phyloP scores from a whole-genome alignment of 2,113 vertebrate species.

The Pipa parva region DNA sequence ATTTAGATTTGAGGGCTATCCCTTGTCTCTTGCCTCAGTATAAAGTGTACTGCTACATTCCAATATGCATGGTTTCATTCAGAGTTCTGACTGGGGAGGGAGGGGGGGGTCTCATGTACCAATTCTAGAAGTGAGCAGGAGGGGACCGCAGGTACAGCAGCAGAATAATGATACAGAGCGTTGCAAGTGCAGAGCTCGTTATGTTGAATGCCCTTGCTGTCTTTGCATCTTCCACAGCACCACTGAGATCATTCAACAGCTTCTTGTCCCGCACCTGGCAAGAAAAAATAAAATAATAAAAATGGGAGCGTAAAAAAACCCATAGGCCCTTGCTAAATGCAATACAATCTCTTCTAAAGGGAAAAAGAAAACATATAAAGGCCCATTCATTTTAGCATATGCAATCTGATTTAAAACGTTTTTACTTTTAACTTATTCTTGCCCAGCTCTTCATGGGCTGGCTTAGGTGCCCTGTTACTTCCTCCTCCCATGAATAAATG shows the following conservation, averaged over 20 bases:
- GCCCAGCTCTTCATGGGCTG: too few relatives aligned
- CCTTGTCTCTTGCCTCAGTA: not conserved
- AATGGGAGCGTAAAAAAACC: too few relatives aligned
- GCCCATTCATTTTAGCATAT: too few relatives aligned
- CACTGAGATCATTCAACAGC: conserved; percentile 70
- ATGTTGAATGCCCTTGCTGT: conserved; percentile 74
- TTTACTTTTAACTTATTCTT: too few relatives aligned
- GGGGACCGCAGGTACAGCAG: conserved; percentile 74
- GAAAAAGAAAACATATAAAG: too few relatives aligned
- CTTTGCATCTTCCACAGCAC: conserved; percentile 73
- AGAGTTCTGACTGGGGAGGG: conserved; percentile 5
- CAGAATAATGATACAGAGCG: conserved; percentile 69
- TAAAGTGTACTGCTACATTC: not conserved
- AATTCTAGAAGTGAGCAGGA: conserved; percentile 66
- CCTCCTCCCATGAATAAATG: too few relatives aligned
- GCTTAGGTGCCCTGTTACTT: too few relatives aligned
- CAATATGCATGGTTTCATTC: not conserved
- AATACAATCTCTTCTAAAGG: too few relatives aligned
- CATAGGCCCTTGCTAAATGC: too few relatives aligned
- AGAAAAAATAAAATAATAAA: not conserved
- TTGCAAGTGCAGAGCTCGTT: conserved; percentile 72
- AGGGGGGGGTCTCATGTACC: not conserved
- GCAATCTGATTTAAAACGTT: too few relatives aligned
- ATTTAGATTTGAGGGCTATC: too few relatives aligned
- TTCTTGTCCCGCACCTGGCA: conserved; percentile 73